These are phyloP conservation scores for Leucophenga maculata DNA, from an alignment of 2,888 invertebrate species.

Conservation along the genomic window DNA sequence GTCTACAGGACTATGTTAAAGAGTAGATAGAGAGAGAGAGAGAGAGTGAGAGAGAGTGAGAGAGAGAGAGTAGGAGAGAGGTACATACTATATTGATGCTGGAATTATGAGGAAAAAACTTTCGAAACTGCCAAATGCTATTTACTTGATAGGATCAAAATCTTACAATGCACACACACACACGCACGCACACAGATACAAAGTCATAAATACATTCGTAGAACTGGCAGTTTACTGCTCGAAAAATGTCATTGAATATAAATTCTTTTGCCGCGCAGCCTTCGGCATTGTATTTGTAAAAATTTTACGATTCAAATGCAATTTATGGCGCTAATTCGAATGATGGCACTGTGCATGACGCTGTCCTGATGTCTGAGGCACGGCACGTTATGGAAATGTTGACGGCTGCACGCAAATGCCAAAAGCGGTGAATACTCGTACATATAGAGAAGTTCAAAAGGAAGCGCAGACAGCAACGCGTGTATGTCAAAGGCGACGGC, in stretches of 20 bases:
- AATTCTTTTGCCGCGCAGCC: background rate
- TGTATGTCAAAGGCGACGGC: background rate
- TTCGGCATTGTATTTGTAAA: conserved; percentile 39
- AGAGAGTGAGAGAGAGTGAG: no score
- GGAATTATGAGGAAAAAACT: conserved; percentile 48
- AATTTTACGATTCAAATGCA: conserved; percentile 65
- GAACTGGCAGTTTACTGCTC: background rate
- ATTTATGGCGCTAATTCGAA: conserved; percentile 64
- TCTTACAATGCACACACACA: conserved; percentile 49
- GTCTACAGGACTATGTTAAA: conserved; percentile 40
- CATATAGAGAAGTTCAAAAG: conserved; percentile 49
- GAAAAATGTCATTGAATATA: conserved; percentile 17
- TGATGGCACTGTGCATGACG: conserved; percentile 26
- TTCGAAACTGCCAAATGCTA: conserved; percentile 70
- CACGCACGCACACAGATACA: background rate
- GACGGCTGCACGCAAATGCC: conserved; percentile 13
- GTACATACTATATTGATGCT: conserved; percentile 5
- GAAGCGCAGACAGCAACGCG: background rate
- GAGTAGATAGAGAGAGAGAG: no score
- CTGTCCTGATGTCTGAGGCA: background rate
- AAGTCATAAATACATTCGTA: background rate
- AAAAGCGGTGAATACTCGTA: no score
- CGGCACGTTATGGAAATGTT: background rate
- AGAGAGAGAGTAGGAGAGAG: no score
- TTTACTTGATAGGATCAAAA: conserved; percentile 71